These are phyloP conservation scores for Cichlasoma orientale DNA, from an alignment of 2,797 vertebrate species.

Conservation along the genomic window DNA sequence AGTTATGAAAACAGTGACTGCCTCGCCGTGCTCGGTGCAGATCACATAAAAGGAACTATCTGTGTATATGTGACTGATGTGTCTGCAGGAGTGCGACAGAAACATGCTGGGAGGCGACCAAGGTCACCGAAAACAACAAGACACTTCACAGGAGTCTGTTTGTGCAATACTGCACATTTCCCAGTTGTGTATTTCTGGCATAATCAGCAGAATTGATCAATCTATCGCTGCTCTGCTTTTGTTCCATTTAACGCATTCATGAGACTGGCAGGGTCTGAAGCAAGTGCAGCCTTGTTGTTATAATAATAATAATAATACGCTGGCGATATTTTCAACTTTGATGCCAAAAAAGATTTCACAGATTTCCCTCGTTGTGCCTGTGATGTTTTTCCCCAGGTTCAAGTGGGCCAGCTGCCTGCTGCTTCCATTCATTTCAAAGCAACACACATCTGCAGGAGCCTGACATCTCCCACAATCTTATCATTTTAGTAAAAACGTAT, in stretches of 20 bases:
- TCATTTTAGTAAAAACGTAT: background rate
- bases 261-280: background rate
- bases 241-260: background rate
- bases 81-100: background rate
- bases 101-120: background rate
- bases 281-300: background rate
- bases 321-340: background rate
- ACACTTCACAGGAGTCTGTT: background rate
- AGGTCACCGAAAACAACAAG: background rate
- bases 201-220: background rate
- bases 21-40: background rate
- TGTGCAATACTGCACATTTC: background rate
- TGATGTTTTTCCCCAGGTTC: background rate
- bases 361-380: background rate
- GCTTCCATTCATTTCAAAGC: background rate
- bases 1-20: background rate
- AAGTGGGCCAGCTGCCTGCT: background rate
- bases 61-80: background rate
- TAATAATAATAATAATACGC: background rate
- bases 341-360: conserved; percentile 3
- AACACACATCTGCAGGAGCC: background rate
- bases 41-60: background rate
- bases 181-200: background rate
- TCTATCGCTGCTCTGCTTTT: background rate
- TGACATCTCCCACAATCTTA: background rate